phyloP scores from a whole-genome alignment of 2,113 vertebrate species.

The Syrrhaptes paradoxus region DNA sequence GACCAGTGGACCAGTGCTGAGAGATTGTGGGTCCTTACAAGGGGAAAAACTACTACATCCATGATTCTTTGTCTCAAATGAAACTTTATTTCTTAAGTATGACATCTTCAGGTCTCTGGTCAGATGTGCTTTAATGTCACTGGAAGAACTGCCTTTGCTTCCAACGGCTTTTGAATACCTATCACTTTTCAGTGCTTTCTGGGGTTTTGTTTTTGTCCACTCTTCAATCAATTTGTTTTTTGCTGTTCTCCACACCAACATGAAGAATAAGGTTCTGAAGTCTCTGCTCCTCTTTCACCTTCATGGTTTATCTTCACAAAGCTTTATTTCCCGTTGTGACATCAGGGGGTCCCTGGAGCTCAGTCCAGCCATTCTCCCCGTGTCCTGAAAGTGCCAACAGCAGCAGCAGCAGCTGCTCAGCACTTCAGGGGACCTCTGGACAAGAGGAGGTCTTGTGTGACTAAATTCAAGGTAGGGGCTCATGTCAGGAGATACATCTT shows the following conservation, averaged over 20 bases:
- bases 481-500: neutral
- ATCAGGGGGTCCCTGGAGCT: neutral
- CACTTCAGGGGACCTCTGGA: accelerated
- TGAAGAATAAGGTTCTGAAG: accelerated
- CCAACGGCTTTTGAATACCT: neutral
- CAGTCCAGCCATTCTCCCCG: neutral
- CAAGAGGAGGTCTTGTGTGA: neutral
- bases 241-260: neutral
- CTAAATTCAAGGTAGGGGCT: neutral
- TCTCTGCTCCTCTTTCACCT: neutral
- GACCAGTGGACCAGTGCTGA: neutral
- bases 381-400: neutral
- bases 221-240: neutral
- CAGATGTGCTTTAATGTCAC: neutral
- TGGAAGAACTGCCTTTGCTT: neutral
- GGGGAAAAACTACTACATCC: neutral
- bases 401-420: neutral
- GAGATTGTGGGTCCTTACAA: neutral
- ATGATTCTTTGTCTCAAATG: neutral
- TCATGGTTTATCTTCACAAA: neutral
- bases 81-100: neutral
- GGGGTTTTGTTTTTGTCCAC: neutral
- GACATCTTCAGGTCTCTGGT: neutral
- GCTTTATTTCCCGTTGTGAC: neutral
- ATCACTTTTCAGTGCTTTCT: neutral